phyloP scores from a whole-genome alignment of 2,113 vertebrate species.

The Gadus chalcogrammus region DNA sequence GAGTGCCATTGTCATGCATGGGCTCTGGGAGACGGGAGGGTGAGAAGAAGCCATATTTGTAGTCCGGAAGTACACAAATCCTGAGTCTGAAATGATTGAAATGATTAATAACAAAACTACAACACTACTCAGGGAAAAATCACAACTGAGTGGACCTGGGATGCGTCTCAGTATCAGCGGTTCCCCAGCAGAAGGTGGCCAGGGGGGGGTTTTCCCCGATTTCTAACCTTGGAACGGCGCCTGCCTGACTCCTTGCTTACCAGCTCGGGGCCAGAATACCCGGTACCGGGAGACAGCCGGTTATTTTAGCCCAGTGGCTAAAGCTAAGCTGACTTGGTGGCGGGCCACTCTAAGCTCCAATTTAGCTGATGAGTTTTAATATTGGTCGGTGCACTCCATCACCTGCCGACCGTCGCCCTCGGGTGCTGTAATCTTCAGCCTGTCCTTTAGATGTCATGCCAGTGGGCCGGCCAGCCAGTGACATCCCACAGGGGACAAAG shows the following conservation, averaged over 20 bases:
- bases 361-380: slow-evolving; percentile 74
- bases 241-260: slow-evolving; percentile 11
- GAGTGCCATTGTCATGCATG: slow-evolving; percentile 81
- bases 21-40: slow-evolving; percentile 63
- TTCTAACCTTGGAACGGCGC: slow-evolving; percentile 1
- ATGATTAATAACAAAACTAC: background rate
- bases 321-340: slow-evolving; percentile 66
- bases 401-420: slow-evolving; percentile 52
- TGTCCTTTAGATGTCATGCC: slow-evolving; percentile 58
- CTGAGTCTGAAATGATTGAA: too few relatives aligned
- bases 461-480: slow-evolving; percentile 34
- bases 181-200: background rate
- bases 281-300: slow-evolving; percentile 41
- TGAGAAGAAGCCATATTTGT: background rate
- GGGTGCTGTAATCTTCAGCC: slow-evolving; percentile 65
- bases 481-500: slow-evolving; percentile 27
- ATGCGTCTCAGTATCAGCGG: background rate
- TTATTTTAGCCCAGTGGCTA: slow-evolving; percentile 63
- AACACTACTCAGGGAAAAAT: background rate
- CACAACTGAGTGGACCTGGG: too few relatives aligned
- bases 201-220: background rate
- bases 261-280: slow-evolving; percentile 21
- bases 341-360: slow-evolving; percentile 62
- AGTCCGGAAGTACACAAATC: background rate
- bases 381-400: slow-evolving; percentile 55